Percentiles rank a stretch among this genome's conserved stretches.
Conservation (phyloP, 2,888 invertebrate genomes). For the Desoria tigrina region DNA sequence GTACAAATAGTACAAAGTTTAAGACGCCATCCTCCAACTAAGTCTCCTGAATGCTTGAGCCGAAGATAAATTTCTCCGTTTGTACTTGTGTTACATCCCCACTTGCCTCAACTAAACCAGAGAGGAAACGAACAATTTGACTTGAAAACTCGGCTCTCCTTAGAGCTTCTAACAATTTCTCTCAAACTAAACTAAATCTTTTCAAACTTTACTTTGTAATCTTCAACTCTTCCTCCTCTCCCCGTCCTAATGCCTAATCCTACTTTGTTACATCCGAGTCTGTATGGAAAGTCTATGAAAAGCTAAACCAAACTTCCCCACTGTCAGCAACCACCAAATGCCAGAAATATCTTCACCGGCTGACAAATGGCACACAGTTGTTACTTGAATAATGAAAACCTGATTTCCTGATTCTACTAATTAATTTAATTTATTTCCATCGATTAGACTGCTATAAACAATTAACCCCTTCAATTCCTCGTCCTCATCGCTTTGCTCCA, state of each 20-base stretch:
- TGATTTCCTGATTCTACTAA: no score
- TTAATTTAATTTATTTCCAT: no score
- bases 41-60: conserved; percentile 13
- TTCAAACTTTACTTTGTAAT: conserved; percentile 12
- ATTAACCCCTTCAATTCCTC: no score
- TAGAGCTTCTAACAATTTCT: background rate
- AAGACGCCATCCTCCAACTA: background rate
- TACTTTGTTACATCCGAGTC: no score
- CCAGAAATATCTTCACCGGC: no score
- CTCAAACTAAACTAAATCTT: conserved; percentile 7
- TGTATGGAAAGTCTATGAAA: no score
- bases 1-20: background rate
- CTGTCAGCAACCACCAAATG: no score
- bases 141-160: background rate
- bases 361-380: no score
- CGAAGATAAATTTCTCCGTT: conserved; percentile 19
- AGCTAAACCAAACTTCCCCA: no score
- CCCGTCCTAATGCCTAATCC: background rate
- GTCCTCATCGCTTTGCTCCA: no score
- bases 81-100: conserved; percentile 16
- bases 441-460: no score
- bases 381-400: no score
- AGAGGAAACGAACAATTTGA: conserved; percentile 16
- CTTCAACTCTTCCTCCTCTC: background rate
- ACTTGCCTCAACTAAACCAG: conserved; percentile 12